These are phyloP conservation scores for Poecilus cupreus DNA, from an alignment of 2,888 invertebrate species.

Conservation along the genomic window DNA sequence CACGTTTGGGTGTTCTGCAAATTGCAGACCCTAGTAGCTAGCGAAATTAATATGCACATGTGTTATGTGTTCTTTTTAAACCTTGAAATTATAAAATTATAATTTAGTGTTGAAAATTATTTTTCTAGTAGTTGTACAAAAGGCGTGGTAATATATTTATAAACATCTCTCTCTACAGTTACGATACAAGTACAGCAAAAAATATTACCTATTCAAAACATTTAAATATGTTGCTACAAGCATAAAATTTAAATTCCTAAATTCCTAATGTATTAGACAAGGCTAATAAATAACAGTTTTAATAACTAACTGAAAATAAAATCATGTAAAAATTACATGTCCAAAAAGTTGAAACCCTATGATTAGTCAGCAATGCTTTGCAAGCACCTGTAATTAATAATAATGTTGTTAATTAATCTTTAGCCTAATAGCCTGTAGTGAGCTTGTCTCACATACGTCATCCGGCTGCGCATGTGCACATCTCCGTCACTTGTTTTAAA, in stretches of 20 bases:
- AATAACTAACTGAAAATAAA: slow-evolving; percentile 8
- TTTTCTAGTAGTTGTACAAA: no score
- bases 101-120: no score
- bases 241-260: slow-evolving; percentile 3
- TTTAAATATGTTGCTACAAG: background rate
- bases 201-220: background rate
- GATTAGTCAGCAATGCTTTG: background rate
- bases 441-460: no score
- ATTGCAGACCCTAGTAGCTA: no score
- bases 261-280: background rate
- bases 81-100: no score
- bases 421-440: slow-evolving; percentile 25
- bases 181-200: no score
- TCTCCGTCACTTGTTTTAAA: background rate
- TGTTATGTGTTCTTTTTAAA: no score
- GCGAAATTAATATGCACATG: no score
- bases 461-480: no score
- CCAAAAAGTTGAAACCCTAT: slow-evolving; percentile 11
- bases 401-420: slow-evolving; percentile 45
- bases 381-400: slow-evolving; percentile 22
- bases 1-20: no score
- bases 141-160: no score
- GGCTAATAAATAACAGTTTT: slow-evolving; percentile 4
- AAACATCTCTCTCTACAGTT: no score
- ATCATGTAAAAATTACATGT: background rate